These are phyloP conservation scores for Sacculina carcini DNA, from an alignment of 2,888 invertebrate genomes.

Conservation along the genomic window DNA sequence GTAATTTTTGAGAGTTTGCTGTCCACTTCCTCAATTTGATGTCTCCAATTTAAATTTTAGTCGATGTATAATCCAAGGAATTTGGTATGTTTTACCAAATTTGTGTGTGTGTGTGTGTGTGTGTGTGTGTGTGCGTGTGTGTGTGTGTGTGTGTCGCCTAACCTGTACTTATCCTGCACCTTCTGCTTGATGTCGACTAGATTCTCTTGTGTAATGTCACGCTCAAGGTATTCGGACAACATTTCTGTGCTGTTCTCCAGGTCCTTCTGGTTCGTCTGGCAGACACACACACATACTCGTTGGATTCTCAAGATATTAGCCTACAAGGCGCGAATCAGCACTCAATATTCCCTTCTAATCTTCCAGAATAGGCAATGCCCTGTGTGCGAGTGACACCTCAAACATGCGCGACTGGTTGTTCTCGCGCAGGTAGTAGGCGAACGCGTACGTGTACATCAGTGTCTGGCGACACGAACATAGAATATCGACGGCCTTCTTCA, in stretches of 20 bases:
- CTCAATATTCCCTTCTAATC: not conserved
- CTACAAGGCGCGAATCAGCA: not conserved
- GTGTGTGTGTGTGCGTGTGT: not conserved
- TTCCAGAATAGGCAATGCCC: not conserved
- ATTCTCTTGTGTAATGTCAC: conserved; percentile 91
- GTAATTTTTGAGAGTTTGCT: too few species aligned
- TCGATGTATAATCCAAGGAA: too few species aligned
- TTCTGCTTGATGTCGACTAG: conserved; percentile 92
- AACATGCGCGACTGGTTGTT: conserved; percentile 98
- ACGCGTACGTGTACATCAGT: conserved; percentile 96
- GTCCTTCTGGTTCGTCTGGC: conserved; percentile 78
- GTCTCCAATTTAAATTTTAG: too few species aligned
- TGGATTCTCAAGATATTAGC: too few species aligned
- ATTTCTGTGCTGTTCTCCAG: conserved; percentile 91
- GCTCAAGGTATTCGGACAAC: conserved; percentile 85
- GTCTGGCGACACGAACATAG: conserved; percentile 90
- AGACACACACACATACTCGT: conserved; percentile 4
- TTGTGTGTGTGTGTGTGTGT: too few species aligned
- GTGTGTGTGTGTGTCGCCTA: conserved; percentile 14
- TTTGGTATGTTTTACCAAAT: too few species aligned
- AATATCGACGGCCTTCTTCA: conserved; percentile 90
- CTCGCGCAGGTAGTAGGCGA: conserved; percentile 90
- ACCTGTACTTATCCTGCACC: conserved; percentile 94
- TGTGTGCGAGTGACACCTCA: conserved; percentile 29
- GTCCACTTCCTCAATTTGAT: too few species aligned